Base-by-base conservation (phyloP, 2,797 vertebrate genomes). In the Megalops cyprinoides region DNA sequence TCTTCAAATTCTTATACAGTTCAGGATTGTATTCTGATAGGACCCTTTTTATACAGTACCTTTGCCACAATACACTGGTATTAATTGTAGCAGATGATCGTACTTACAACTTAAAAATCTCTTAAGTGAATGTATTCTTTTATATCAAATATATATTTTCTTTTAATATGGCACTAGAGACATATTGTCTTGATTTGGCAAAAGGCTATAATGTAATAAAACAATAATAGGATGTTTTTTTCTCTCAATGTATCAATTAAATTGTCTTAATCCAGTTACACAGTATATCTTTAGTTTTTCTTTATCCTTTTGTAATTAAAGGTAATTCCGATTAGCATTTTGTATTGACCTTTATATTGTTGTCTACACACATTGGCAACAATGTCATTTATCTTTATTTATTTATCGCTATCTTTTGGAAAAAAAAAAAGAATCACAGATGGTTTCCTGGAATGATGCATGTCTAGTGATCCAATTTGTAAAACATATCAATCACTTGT, bases 131-230 rank as follows among this genome's bases (percentile, higher is more conserved):
- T n/a, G n/a, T 44, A 44, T 44, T 46, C 25, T 23, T 90, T 62
- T 85, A 80, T 84, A 86, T 76, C 86, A 82, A 89, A 90, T 89
- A 42, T 44, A 89, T 71, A 55, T 34, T 92, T 89, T 89, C 84
- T 89, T 87, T 85, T 75, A 49, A 88, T 92, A 92, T 95, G 94
- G 92, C 92, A 94, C 92, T 85, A 85, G 84, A 89, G 56, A 87
- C 84, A 58, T 80, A 89, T n/a, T n/a, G n/a, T 90, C 77, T 71
- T 88, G 88, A 89, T 93, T 88, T 93, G 91, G 90, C 90, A 92
- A 91, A 89, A 90, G 71, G 80, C 69, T 79, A 76, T 82, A 82
- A 87, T 80, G 88, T 79, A 80, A 89, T 88, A 79, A 84, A 87
- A 62, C 48, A 53, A 46, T 39, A 74, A 76, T 23, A 53, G 58